Conservation (phyloP, 2,888 invertebrate species). For the Dichetophora obliterata region DNA sequence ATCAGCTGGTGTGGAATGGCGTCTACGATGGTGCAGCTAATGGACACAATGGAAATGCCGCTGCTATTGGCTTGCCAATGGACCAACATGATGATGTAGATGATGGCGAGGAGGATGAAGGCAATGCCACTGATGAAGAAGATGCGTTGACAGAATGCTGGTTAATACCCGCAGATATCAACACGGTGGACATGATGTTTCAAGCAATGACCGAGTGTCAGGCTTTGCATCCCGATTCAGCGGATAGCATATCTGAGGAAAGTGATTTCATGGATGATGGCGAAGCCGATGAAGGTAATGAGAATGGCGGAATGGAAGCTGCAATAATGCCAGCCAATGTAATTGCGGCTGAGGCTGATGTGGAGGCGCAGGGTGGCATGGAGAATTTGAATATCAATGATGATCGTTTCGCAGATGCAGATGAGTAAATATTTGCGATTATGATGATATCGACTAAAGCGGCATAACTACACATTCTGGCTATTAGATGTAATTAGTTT, state of each 20-base stretch:
- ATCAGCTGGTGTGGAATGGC: constrained; percentile 65
- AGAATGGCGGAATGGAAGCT: constrained; percentile 48
- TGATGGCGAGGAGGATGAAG: constrained; percentile 55
- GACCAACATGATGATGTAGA: constrained; percentile 46
- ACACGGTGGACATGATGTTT: constrained; percentile 78
- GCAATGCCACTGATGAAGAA: constrained; percentile 66
- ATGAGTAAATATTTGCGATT: constrained; percentile 55
- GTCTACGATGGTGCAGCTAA: constrained; percentile 52
- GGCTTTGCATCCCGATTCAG: constrained; percentile 83
- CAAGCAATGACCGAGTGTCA: constrained; percentile 83
- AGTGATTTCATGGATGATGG: constrained; percentile 66
- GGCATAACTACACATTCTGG: background rate
- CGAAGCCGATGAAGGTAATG: constrained; percentile 52
- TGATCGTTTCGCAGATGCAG: constrained; percentile 68
- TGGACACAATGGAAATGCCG: constrained; percentile 47
- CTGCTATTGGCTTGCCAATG: constrained; percentile 32
- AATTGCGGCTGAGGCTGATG: constrained; percentile 47
- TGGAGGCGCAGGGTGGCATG: constrained; percentile 59
- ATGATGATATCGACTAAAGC: background rate
- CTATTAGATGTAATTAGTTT: constrained; percentile 1
- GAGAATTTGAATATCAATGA: constrained; percentile 66
- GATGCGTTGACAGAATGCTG: constrained; percentile 77
- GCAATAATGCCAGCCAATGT: constrained; percentile 28
- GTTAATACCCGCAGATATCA: constrained; percentile 77
- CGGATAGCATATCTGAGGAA: constrained; percentile 71